Evolutionary conservation across 2,797 vertebrate species (phyloP).

Genomic region (Pseudomugil tenellus): DNA sequence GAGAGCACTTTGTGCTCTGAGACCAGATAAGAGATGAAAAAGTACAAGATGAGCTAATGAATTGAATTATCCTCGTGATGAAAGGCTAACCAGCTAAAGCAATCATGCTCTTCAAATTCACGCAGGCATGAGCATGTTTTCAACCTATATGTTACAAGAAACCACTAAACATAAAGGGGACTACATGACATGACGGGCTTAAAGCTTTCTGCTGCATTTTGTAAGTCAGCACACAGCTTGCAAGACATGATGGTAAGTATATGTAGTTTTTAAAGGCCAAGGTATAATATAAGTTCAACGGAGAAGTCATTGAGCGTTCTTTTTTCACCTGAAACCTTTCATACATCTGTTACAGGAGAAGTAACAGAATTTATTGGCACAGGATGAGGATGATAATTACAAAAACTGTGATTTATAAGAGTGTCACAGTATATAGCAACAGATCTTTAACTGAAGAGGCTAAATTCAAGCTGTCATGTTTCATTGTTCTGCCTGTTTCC

Average conservation of each 20-base stretch:
- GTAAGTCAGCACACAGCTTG: background rate
- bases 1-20: constrained; percentile 51
- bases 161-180: background rate
- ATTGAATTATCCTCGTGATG: constrained; percentile 44
- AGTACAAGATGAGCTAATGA: constrained; percentile 52
- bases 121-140: constrained; percentile 41
- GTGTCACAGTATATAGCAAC: background rate
- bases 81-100: constrained; percentile 45
- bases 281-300: background rate
- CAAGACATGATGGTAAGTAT: background rate
- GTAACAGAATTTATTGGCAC: background rate
- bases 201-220: background rate
- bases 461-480: background rate
- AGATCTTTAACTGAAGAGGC: background rate
- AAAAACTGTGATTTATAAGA: background rate
- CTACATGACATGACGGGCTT: background rate
- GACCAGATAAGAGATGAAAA: constrained; percentile 65
- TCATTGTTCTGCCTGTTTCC: background rate
- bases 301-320: background rate
- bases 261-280: background rate
- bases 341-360: background rate
- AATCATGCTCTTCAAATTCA: constrained; percentile 34
- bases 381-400: background rate
- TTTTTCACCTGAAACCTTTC: background rate
- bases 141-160: background rate